Percentiles rank a stretch among this genome's conserved stretches.
phyloP scores from a whole-genome alignment of 2,113 vertebrate species.

The Chloropsis cyanopogon region DNA sequence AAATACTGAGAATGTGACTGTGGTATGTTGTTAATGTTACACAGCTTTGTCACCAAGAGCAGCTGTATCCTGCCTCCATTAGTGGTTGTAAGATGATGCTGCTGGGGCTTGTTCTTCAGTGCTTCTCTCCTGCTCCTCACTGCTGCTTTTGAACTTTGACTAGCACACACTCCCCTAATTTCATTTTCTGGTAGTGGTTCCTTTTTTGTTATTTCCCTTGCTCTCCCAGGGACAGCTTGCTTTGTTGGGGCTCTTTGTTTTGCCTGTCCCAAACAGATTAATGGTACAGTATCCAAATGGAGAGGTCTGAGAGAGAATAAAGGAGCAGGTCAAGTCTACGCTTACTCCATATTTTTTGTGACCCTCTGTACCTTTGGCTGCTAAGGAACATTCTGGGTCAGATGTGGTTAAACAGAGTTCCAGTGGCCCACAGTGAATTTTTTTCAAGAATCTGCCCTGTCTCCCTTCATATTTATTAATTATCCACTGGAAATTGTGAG shows the following conservation, averaged over 20 bases:
- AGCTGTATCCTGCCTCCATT: background rate
- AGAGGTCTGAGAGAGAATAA: background rate
- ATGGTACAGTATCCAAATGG: background rate
- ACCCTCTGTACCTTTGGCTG: background rate
- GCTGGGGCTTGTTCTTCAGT: background rate
- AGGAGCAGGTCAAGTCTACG: background rate
- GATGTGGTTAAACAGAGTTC: background rate
- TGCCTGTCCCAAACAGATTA: background rate
- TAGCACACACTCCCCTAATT: background rate
- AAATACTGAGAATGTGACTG: background rate
- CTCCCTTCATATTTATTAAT: background rate
- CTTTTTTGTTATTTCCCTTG: background rate
- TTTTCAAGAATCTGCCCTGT: background rate
- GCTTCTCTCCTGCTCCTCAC: background rate
- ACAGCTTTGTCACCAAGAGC: background rate
- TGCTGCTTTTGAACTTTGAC: background rate
- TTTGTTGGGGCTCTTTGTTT: background rate
- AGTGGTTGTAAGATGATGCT: background rate
- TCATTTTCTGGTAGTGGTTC: background rate
- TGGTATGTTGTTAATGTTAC: background rate
- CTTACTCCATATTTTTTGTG: background rate
- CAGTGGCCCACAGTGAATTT: background rate
- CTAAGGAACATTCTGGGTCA: background rate
- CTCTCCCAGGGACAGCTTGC: background rate
- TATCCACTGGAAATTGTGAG: background rate